Percentiles rank a stretch among this genome's conserved stretches.
phyloP scores from a whole-genome alignment of 37 sponge, comb jelly and placozoan genomes.

The Crambe crambe region DNA sequence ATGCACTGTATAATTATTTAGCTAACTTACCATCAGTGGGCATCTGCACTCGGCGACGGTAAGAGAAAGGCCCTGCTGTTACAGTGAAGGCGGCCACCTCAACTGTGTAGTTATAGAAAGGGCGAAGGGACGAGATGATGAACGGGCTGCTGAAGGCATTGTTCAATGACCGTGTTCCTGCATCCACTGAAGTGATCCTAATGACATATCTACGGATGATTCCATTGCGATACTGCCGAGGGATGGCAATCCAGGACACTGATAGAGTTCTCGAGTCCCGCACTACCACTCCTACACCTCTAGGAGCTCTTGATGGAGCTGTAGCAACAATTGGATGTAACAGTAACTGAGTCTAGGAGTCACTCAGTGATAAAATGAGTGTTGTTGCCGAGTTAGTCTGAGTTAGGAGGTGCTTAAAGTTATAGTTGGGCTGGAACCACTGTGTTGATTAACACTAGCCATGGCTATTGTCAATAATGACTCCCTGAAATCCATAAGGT shows the following conservation, averaged over 20 bases:
- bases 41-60: not conserved
- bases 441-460: no score
- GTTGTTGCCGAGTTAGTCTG: no score
- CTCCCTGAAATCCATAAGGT: no score
- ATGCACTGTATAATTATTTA: no score
- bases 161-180: not conserved
- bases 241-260: conserved; percentile 14
- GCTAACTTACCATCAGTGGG: conserved; percentile 28
- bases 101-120: conserved; percentile 8
- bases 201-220: conserved; percentile 15
- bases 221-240: conserved; percentile 27
- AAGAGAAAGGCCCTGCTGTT: not conserved
- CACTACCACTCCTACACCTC: not conserved
- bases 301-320: conserved; percentile 27
- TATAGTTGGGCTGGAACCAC: no score
- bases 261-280: not conserved
- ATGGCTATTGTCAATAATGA: no score
- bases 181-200: conserved; percentile 22
- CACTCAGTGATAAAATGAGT: no score
- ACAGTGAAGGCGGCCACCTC: conserved; percentile 29
- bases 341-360: no score
- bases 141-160: not conserved
- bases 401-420: no score
- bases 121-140: not conserved
- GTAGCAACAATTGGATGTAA: no score